Conservation (phyloP, 2,888 invertebrate species). For the Drosophila borborema region DNA sequence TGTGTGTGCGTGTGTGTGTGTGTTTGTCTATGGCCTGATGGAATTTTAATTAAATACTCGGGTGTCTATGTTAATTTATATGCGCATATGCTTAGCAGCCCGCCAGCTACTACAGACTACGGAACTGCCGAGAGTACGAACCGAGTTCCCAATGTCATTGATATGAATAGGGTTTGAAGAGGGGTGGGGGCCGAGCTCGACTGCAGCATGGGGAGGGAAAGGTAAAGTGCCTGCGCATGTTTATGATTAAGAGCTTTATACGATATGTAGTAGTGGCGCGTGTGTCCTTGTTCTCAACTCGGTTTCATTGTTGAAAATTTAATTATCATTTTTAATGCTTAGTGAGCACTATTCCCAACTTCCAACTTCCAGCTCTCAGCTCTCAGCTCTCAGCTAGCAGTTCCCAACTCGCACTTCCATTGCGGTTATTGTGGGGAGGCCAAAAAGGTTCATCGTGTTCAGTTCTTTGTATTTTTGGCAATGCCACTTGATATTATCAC, state of each 20-base stretch:
- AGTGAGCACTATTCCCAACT: slow-evolving; percentile 75
- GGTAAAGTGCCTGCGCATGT: slow-evolving; percentile 78
- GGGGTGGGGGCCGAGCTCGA: not conserved
- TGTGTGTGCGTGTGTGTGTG: slow-evolving; percentile 13
- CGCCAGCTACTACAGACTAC: slow-evolving; percentile 20
- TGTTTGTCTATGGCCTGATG: slow-evolving; percentile 67
- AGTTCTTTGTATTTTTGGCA: slow-evolving; percentile 57
- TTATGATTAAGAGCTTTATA: slow-evolving; percentile 79
- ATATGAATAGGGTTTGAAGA: slow-evolving; percentile 11
- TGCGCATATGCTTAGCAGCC: slow-evolving; percentile 77
- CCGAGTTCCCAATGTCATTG: slow-evolving; percentile 32
- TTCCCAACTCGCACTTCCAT: slow-evolving; percentile 3
- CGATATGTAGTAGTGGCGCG: slow-evolving; percentile 35
- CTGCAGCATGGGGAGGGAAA: slow-evolving; percentile 14
- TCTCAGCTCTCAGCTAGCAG: slow-evolving; percentile 20
- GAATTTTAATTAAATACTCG: slow-evolving; percentile 79
- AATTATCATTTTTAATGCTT: slow-evolving; percentile 79
- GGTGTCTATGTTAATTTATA: slow-evolving; percentile 81
- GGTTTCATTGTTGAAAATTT: slow-evolving; percentile 80
- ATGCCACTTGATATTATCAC: slow-evolving; percentile 77
- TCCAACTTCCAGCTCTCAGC: not conserved
- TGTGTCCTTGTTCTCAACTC: slow-evolving; percentile 57
- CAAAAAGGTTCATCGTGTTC: slow-evolving; percentile 17
- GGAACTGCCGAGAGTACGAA: slow-evolving; percentile 4
- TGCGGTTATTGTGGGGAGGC: slow-evolving; percentile 51